phyloP scores from a whole-genome alignment of 2,888 invertebrate species.

The Lithophane semibrunnea region DNA sequence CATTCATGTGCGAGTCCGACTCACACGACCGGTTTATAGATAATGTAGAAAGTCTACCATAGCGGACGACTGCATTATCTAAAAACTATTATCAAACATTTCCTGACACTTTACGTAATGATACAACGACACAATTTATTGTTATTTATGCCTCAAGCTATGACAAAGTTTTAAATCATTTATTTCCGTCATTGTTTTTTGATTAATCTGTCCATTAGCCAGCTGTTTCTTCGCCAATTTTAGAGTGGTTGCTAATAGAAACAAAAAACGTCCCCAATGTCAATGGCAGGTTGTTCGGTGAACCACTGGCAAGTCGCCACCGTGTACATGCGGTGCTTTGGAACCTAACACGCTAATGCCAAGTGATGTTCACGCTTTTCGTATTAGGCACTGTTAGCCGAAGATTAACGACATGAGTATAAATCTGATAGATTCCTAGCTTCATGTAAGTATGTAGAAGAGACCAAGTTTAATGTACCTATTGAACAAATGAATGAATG shows the following conservation, averaged over 20 bases:
- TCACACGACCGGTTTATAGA: not conserved
- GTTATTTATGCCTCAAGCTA: conserved; percentile 4
- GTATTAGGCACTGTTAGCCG: not conserved
- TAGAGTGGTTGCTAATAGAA: conserved; percentile 41
- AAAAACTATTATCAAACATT: conserved; percentile 26
- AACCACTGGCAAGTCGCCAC: conserved; percentile 44
- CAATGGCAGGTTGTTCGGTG: conserved; percentile 26
- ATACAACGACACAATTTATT: not conserved
- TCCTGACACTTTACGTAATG: conserved; percentile 15
- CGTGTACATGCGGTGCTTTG: conserved; percentile 22
- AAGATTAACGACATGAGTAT: not conserved
- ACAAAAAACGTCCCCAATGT: conserved; percentile 43
- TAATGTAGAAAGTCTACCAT: not conserved
- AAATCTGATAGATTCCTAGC: too few relatives aligned
- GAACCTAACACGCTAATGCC: conserved; percentile 36
- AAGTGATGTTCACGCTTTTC: conserved; percentile 34
- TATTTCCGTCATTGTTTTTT: conserved; percentile 53
- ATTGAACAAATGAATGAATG: not conserved
- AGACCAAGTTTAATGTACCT: too few relatives aligned
- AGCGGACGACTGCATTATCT: conserved; percentile 11
- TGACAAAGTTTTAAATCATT: conserved; percentile 28
- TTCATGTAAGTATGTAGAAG: not conserved
- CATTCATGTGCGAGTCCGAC: too few relatives aligned
- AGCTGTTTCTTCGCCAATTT: conserved; percentile 51
- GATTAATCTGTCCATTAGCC: conserved; percentile 26